Percentiles rank a stretch among this genome's conserved stretches.
Conservation (phyloP, 2,888 invertebrate genomes). For the Asteroscopus sphinx region DNA sequence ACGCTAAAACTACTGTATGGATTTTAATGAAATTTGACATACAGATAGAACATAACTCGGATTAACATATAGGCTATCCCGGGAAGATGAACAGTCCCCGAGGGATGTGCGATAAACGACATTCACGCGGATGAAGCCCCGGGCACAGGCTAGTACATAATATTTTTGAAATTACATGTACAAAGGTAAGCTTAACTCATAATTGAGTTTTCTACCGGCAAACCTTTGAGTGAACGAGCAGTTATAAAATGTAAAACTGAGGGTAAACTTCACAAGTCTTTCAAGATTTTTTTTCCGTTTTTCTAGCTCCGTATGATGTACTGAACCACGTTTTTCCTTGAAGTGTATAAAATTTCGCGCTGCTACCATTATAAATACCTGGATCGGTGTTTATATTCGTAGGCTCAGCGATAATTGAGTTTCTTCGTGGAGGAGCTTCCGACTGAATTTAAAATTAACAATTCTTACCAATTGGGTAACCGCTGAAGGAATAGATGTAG, state of each 20-base stretch:
- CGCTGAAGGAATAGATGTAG: constrained; percentile 42
- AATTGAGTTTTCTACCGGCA: too few relatives aligned
- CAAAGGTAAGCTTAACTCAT: too few relatives aligned
- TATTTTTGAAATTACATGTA: too few relatives aligned
- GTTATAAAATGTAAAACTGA: neutral
- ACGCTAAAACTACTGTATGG: too few relatives aligned
- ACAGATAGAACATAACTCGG: too few relatives aligned
- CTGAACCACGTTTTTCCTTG: constrained; percentile 1
- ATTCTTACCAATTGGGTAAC: constrained; percentile 71
- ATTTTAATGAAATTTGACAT: too few relatives aligned
- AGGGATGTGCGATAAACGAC: too few relatives aligned
- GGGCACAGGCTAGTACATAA: too few relatives aligned
- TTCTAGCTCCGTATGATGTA: neutral
- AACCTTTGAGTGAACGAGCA: neutral
- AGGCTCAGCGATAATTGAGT: constrained; percentile 80
- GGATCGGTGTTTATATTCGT: constrained; percentile 74
- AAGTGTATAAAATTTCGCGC: constrained; percentile 20
- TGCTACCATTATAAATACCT: constrained; percentile 65
- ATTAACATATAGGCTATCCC: too few relatives aligned
- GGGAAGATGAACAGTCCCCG: too few relatives aligned
- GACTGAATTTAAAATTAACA: constrained; percentile 79
- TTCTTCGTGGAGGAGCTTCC: constrained; percentile 61
- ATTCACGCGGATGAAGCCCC: too few relatives aligned
- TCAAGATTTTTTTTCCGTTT: neutral
- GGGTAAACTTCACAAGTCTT: neutral